phyloP scores from a whole-genome alignment of 2,113 vertebrate genomes.

The Microtus ochrogaster region DNA sequence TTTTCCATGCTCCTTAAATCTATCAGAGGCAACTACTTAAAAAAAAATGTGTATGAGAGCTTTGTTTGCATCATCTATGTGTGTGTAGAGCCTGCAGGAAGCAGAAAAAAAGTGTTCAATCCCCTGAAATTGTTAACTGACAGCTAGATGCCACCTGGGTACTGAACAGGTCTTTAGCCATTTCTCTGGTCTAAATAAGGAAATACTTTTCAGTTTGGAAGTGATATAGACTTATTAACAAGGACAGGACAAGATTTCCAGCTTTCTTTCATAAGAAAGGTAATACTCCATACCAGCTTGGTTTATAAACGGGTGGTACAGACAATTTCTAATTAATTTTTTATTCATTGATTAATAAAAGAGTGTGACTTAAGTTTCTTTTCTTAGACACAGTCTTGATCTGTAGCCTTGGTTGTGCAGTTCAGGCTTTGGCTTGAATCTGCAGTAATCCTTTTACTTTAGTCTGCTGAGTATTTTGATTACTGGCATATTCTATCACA shows the following conservation, averaged over 20 bases:
- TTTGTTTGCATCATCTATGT: not conserved
- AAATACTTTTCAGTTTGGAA: not conserved
- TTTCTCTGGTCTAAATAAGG: not conserved
- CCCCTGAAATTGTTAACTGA: not conserved
- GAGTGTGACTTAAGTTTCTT: slow-evolving; percentile 15
- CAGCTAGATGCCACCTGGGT: not conserved
- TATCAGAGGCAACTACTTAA: not conserved
- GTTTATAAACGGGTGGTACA: not conserved
- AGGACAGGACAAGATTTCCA: slow-evolving; percentile 27
- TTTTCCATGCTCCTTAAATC: not conserved
- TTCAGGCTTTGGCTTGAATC: not conserved
- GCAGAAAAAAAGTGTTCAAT: not conserved
- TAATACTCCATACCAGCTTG: not conserved
- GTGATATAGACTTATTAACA: not conserved
- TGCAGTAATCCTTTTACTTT: not conserved
- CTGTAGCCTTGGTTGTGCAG: not conserved
- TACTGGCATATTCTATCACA: not conserved
- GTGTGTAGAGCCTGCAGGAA: not conserved
- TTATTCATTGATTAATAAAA: slow-evolving; percentile 15
- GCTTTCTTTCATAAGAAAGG: slow-evolving; percentile 13
- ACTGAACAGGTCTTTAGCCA: not conserved
- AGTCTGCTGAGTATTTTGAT: not conserved
- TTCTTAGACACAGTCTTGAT: not conserved
- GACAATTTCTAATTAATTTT: slow-evolving; percentile 54
- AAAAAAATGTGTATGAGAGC: not conserved